Base-by-base conservation (phyloP, 2,797 vertebrate species). In the Ctenopoma multispine region DNA sequence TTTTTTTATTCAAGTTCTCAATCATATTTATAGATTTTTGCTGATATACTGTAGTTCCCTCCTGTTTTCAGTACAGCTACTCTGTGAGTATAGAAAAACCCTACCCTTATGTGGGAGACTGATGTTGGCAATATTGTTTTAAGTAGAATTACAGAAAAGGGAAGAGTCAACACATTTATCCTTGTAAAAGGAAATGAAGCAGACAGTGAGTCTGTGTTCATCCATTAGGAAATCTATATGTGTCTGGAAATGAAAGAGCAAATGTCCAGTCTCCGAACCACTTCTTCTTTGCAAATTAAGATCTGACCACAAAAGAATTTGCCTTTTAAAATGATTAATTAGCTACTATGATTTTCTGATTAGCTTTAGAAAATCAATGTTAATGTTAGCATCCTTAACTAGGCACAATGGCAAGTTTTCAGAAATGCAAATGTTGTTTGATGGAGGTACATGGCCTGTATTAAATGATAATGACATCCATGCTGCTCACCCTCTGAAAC, bases 211-310 rank as follows among this genome's bases (percentile, higher is more conserved):
- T 83, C 90, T 87, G 67, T 63, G 86, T 87, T 84, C 71, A 85
- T 87, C 87, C 86, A 87, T 89, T 87, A 88, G 84, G 69, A 89
- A 89, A 91, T 90, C 89, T 74, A 89, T 89, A 83, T 84, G 82
- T 84, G 85, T 84, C 81, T 82, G 82, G 81, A 82, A 77, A 86
- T 68, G 62, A 81, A 84, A 72, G 70, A 43, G 71, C 71, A 63
- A 29, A 64, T 43, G 34, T 77, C 72, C 69, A 72, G 69, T 40
- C 61, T 71, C 51, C 15, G 13, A 73, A 63, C 48, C 50, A 43
- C 29, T 1, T 17, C 29, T 1, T 17, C 64, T 70, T 71, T 40
- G 38, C 29, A 69, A 43, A 74, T 50, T 17, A 63, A 20, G n/a
- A 58, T 62, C 58, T 66, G 61, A 74, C 72, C 71, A 69, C 55